Conservation (phyloP, 1,140 invertebrate genomes). For the Eulimnadia texana region DNA sequence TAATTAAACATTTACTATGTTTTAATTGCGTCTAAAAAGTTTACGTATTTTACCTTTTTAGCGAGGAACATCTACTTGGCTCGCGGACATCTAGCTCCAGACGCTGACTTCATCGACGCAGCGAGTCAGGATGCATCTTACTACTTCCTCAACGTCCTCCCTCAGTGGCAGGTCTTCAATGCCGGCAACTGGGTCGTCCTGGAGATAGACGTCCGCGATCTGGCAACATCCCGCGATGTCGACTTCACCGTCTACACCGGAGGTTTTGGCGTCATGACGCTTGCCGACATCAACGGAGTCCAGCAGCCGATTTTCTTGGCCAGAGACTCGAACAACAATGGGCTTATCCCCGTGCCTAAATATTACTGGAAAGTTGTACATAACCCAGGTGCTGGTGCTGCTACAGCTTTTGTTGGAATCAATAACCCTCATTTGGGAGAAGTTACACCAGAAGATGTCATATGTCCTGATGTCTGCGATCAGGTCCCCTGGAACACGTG, state of each 20-base stretch:
- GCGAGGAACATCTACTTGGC: slow-evolving; percentile 31
- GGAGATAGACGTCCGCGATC: slow-evolving; percentile 10
- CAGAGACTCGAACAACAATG: slow-evolving; percentile 19
- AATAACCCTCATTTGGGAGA: slow-evolving; percentile 23
- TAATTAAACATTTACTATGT: too few relatives aligned
- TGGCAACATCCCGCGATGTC: slow-evolving; percentile 16
- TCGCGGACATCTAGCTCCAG: slow-evolving; percentile 47
- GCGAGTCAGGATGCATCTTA: slow-evolving; percentile 46
- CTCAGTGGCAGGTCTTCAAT: slow-evolving; percentile 49
- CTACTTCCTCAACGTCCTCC: slow-evolving; percentile 45
- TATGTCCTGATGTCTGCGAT: slow-evolving; percentile 33
- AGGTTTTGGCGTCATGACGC: slow-evolving; percentile 34
- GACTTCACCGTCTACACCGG: slow-evolving; percentile 40
- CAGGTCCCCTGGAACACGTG: slow-evolving; percentile 38
- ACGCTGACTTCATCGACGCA: slow-evolving; percentile 45
- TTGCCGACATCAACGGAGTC: slow-evolving; percentile 31
- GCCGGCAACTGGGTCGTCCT: slow-evolving; percentile 41
- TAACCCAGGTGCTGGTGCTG: slow-evolving; percentile 8
- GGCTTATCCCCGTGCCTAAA: slow-evolving; percentile 36
- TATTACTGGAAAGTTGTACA: slow-evolving; percentile 29
- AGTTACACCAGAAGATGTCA: slow-evolving; percentile 29
- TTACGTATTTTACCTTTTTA: not conserved
- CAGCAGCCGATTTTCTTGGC: slow-evolving; percentile 28
- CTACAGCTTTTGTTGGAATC: slow-evolving; percentile 17
- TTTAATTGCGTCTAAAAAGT: not conserved